Evolutionary conservation across 2,797 vertebrate genomes (phyloP).

Genomic region (Trichosurus vulpecula): DNA sequence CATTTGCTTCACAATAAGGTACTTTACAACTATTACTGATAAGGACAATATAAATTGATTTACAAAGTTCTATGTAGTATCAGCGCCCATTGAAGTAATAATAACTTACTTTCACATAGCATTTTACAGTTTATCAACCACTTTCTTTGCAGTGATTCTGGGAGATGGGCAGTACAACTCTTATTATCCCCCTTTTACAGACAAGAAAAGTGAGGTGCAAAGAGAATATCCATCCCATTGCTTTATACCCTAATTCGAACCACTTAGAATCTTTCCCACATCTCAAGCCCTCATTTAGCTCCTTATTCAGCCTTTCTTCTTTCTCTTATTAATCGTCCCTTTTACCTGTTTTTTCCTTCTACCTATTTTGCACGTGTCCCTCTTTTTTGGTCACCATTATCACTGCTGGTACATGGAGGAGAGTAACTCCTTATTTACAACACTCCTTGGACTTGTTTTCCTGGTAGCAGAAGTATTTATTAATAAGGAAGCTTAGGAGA

Average conservation of each 20-base stretch:
- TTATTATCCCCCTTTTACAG: neutral
- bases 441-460: neutral
- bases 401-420: no score
- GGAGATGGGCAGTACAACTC: neutral
- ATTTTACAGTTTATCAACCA: neutral
- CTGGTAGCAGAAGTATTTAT: neutral
- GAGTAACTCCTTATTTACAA: neutral
- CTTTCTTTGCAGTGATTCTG: neutral
- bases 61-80: neutral
- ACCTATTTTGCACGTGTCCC: neutral
- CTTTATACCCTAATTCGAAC: neutral
- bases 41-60: neutral
- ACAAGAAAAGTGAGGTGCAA: neutral
- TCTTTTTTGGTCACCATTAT: neutral
- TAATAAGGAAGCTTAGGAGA: neutral
- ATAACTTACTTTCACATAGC: neutral
- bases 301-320: neutral
- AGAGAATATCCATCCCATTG: neutral
- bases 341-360: neutral
- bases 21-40: neutral
- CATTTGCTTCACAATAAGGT: neutral
- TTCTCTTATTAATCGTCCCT: neutral
- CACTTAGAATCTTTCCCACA: neutral
- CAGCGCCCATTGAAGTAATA: neutral
- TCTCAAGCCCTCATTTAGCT: neutral